Base-by-base conservation (phyloP, 2,113 vertebrate genomes). In the Arenaria interpres region DNA sequence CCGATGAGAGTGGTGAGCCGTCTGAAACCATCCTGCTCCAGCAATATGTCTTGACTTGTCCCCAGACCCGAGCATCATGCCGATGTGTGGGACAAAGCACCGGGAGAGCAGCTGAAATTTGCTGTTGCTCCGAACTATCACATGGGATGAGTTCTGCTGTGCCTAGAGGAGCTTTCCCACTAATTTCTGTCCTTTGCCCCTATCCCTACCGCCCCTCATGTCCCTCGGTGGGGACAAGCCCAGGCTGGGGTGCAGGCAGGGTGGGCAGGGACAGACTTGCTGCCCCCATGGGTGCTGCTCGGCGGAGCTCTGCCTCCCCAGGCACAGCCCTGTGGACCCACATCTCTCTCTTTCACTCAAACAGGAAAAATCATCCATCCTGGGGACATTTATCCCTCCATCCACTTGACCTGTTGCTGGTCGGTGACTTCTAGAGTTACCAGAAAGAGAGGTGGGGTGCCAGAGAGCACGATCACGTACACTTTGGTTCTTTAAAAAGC, bases 161-260 rank as follows among this genome's bases (percentile, higher is more conserved):
- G 27, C 14, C 60, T 80, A 86, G 56, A 56, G 79, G 22, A 54
- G 25, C n/a, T 79, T 68, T 32, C 25, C 71, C 59, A 33, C n/a
- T 1, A 0, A 8, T 9, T 86, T 37, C 46, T 63, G 17, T 21
- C 53, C 24, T 18, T 59, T 43, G 4, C 3, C 5, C 12, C 6
- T 27, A 7, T 71, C 45, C 10, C 25, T 39, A 32, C 1, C 1
- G 1, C 4, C 48, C 21, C 35, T 41, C 12, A 2, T 6, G 33
- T n/a, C 48, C 18, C 89, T 73, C 0, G 5, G 43, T 0, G 1
- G 81, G 81, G 33, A 83, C 33, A 45, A 32, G 50, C 16, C 56
- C 32, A 32, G 60, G 39, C 27, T 41, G 57, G 41, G 63, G 45
- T 24, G 51, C 5, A 22, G 27, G 43, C 71, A 63, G 41, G 43